Base-by-base conservation (phyloP, 2,797 vertebrate species). In the Typhlichthys subterraneus region DNA sequence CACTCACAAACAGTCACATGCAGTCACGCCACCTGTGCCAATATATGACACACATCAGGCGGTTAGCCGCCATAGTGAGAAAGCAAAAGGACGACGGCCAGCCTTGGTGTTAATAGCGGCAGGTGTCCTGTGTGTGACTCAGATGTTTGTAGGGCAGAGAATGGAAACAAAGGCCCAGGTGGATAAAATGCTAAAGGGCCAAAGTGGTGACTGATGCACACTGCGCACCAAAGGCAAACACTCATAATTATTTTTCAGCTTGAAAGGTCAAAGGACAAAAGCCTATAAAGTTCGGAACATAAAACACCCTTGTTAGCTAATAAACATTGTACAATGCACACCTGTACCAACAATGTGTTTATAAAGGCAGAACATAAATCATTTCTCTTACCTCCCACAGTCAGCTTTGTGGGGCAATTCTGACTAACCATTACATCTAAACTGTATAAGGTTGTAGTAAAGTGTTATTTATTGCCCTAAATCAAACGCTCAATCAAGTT, bases 21-120 rank as follows among this genome's bases (percentile, higher is more conserved):
- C 46, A 59, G 59, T 45, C 15, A 42, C 52, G 15, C 53, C 59
- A 52, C 49, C 38, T 23, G 15, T 29, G 23, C 33, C 51, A 53
- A 38, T 53, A 45, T 33, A 45, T 13, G 51, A 42, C 29, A 12
- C 33, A 45, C 31, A 15, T 5, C 12, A 19, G 29, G 15, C 1
- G 38, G 17, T 57, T 2, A 47, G 52, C 12, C 1, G 11, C 13
- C 13, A 12, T 15, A 61, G 12, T 45, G 31, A 53, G 14, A 23
- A 46, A 45, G 12, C 17, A n/a, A 23, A 10, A 31, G 3, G 42
- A 38, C 42, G 47, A 14, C 31, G 12, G 23, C 2, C 63, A 17
- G 15, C n/a, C 3, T 12, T 9, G 51, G 11, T 2, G 15, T 38
- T 31, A n/a, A 54, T 29, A n/a, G 53, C 2, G 17, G 52, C 59